Base-by-base conservation (phyloP, 2,888 invertebrate genomes). In the Drosophila recens region DNA sequence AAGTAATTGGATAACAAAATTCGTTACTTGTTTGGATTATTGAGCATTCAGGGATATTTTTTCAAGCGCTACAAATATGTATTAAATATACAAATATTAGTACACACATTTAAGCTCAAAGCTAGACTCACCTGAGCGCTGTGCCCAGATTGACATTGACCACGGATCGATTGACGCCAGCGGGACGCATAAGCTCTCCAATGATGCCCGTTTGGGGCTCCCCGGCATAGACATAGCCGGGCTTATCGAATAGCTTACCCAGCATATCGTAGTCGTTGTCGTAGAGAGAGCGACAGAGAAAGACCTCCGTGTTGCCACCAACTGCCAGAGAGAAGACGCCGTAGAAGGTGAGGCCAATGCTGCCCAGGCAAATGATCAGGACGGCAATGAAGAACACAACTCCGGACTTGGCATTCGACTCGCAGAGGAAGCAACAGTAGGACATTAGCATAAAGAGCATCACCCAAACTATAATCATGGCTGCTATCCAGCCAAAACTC, bases 231-330 rank as follows among this genome's bases (percentile, higher is more conserved):
- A 95, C 92, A 59, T 95, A 94, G 13, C 95, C 95, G 0, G 95
- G 95, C 61, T 94, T 93, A 85, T 97, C 96, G 69, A 97, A 92
- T 33, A 96, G 93, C 72, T 94, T 94, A 63, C 95, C 94, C 46
- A 97, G 91, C 13, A 94, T 94, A 34, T 93, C 93, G 87, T 95
- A 96, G 71, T 95, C 81, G 40, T 95, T 93, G 73, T 95, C 95
- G 93, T 96, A 95, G 43, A 97, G 93, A 0, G 96, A 95, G 63
- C 95, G 95, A 82, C 97, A 97, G 1, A 96, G 92, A 84, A 96
- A 94, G 36, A 93, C 90, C 73, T 93, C 92, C 4, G 91, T 88
- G 77, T 93, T 93, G 27, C 93, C 93, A n/a, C 93, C 93, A 52
- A 93, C 75, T 15, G 92, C 90, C 64, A 93, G 67, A 1, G 92